Base-by-base conservation (phyloP, 92 coral and sea anemone genomes). In the Chrysogorgia sp. region DNA sequence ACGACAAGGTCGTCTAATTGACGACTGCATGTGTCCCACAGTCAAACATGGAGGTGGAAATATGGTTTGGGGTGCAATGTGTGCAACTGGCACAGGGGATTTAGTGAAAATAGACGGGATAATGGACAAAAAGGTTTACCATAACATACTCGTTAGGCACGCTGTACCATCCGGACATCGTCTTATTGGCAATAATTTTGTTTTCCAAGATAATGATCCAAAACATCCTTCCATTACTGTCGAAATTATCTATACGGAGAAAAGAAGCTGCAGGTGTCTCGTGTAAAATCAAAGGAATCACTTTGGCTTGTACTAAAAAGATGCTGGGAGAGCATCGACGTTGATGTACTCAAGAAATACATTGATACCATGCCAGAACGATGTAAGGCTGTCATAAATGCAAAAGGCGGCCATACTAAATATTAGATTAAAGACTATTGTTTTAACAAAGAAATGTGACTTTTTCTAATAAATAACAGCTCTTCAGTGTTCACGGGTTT, bases 61-160 rank as follows among this genome's bases (percentile, higher is more conserved):
- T 19, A 56, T 56, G 52, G 80, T 75, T 34, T 75, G 67, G 67
- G 80, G 66, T 58, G 59, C 30, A 17, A 49, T 72, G 4, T 26
- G 57, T 40, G 55, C 50, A 7, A 29, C 34, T 8, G 47, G 45
- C 19, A 12, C 22, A 10, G 45, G 41, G 1, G 79, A 28, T 7
- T 40, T 48, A 17, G 2, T 22, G 0, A 58, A 49, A 47, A 49
- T 24, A 1, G 41, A 52, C 15, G 75, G 75, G 29, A 22, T 24
- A 10, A 33, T 67, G 31, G 52, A 33, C 20, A 47, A 40, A 53
- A 58, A 72, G 1, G 63, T 48, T 22, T 74, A 53, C 29, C 66
- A 40, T 47, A 31, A 31, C 20, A 47, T 71, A 5, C 63, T 56
- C 7, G 50, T 5, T 22, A 17, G 41, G 41, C 68, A 74, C 31